A percentile compares a stretch with the other conserved stretches of the same genome.
These are phyloP conservation scores for Cinara cedri DNA, from an alignment of 2,888 invertebrate genomes.

Conservation along the genomic window DNA sequence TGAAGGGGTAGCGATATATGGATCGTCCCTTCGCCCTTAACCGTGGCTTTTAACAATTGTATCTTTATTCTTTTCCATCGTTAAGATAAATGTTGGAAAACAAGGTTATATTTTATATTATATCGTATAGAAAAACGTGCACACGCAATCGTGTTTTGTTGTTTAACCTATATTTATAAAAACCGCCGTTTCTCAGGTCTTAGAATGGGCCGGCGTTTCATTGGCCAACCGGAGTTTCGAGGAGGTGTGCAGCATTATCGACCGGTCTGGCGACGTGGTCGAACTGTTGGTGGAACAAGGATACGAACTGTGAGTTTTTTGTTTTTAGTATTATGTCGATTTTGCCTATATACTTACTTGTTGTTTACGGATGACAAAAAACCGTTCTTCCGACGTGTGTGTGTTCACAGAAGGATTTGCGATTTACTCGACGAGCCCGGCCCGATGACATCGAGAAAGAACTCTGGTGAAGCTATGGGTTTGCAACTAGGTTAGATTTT, in stretches of 20 bases:
- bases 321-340: neutral
- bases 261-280: slow-evolving; percentile 82
- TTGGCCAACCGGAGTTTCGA: slow-evolving; percentile 91
- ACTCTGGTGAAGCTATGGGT: slow-evolving; percentile 63
- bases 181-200: slow-evolving; percentile 67
- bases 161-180: too few relatives aligned
- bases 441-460: slow-evolving; percentile 61
- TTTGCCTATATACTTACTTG: neutral
- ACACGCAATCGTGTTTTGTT: too few relatives aligned
- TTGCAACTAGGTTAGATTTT: slow-evolving; percentile 59
- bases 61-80: too few relatives aligned
- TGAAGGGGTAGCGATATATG: too few relatives aligned
- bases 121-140: too few relatives aligned
- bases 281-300: slow-evolving; percentile 86
- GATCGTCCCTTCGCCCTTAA: too few relatives aligned
- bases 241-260: slow-evolving; percentile 89
- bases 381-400: slow-evolving; percentile 59
- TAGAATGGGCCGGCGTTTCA: slow-evolving; percentile 90
- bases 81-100: too few relatives aligned
- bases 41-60: too few relatives aligned
- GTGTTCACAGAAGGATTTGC: slow-evolving; percentile 66
- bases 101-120: too few relatives aligned
- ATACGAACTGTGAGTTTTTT: slow-evolving; percentile 68
- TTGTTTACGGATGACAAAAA: neutral
- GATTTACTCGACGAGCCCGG: slow-evolving; percentile 72